Base-by-base conservation (phyloP, 1,140 invertebrate genomes). In the Drosophila grimshawi region DNA sequence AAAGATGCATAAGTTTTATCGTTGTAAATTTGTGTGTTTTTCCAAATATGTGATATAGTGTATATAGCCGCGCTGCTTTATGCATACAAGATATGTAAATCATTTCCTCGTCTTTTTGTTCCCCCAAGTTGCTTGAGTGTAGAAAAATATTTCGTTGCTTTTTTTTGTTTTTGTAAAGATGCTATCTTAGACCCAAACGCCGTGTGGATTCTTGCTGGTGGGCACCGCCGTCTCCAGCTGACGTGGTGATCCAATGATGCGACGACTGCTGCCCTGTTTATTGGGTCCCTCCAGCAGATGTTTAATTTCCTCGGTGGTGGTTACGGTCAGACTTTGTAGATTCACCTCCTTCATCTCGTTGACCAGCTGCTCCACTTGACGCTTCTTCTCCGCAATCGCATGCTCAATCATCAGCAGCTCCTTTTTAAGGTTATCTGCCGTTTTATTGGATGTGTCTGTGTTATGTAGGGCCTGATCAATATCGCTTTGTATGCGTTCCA, bases 141-240 rank as follows among this genome's bases (percentile, higher is more conserved):
- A 74, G 67, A 83, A 79, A 82, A 83, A 83, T 79, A 82, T 61
- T 73, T 61, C 39, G 61, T 77, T 66, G 61, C 33, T 29, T 37
- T 19, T 19, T 19, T 70, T 51, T 10, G 6, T 43, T 45, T 8
- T 37, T 41, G n/a, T 46, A n/a, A n/a, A n/a, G 39, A 3, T 43
- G 53, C 8, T 74, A 45, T 27, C 41, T 94, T 94, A 98, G 45
- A 99, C 97, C 98, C 98, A 99, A 57, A 99, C 97, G 30, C 98
- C 98, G 90, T 98, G 97, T 43, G 97, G 97, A 93, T 98, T 98
- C 93, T 98, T 98, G 92, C 96, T 98, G 11, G 97, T 98, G 46
- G 97, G 97, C 51, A 98, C 97, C 39, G 97, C 97, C 93, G 97
- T 98, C 93, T 98, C 97, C 43, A 98, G 93, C 92, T 98, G 97